These are phyloP conservation scores for Cyrtorhinus lividipennis DNA, from an alignment of 1,140 invertebrate genomes.

Conservation along the genomic window DNA sequence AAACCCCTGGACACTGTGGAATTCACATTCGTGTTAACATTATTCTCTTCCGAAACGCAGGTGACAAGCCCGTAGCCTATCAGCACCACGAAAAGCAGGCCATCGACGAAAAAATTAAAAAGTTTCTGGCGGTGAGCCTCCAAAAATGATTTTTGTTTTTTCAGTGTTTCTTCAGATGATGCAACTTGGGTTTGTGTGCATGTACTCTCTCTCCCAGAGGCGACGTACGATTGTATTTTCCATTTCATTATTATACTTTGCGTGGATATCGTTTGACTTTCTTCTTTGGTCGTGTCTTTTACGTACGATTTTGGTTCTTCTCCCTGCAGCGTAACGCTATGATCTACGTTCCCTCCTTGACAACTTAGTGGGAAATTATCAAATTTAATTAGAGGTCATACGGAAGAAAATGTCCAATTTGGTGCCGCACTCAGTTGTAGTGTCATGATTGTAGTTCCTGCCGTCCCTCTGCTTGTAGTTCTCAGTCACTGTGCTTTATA, in stretches of 20 bases:
- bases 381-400: too few relatives aligned
- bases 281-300: too few relatives aligned
- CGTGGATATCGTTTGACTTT: constrained; percentile 6
- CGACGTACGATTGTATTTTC: constrained; percentile 29
- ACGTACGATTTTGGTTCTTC: too few relatives aligned
- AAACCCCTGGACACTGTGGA: not conserved
- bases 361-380: too few relatives aligned
- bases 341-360: too few relatives aligned
- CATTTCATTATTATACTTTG: constrained; percentile 13
- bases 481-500: too few relatives aligned
- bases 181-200: constrained; percentile 28
- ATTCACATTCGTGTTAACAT: too few relatives aligned
- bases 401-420: too few relatives aligned
- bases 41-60: constrained; percentile 15
- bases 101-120: constrained; percentile 86
- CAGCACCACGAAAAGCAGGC: constrained; percentile 24
- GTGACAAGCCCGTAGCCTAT: constrained; percentile 16
- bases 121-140: constrained; percentile 74
- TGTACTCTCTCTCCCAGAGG: constrained; percentile 13
- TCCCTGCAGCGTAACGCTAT: too few relatives aligned
- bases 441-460: too few relatives aligned
- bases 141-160: constrained; percentile 16
- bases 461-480: too few relatives aligned
- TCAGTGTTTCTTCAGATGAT: constrained; percentile 22
- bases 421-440: too few relatives aligned